A percentile compares a stretch with the other conserved stretches of the same genome.
These are phyloP conservation scores for Drosophila auraria DNA, from an alignment of 1,140 invertebrate species.

Conservation along the genomic window DNA sequence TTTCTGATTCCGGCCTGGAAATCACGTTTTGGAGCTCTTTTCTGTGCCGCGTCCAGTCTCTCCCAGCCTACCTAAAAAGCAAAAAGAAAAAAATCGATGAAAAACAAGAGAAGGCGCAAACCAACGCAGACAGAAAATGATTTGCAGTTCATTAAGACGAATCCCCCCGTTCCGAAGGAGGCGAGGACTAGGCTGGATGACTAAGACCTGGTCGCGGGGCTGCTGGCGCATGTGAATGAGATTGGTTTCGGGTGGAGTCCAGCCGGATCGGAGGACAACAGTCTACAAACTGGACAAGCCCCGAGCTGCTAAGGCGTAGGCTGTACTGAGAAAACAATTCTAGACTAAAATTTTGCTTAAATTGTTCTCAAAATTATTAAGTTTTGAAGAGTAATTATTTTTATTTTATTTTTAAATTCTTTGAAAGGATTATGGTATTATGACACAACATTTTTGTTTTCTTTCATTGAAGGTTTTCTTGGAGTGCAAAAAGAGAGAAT, in stretches of 20 bases:
- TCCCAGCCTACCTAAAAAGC: slow-evolving; percentile 26
- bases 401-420: background rate
- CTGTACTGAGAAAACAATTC: slow-evolving; percentile 3
- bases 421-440: too few relatives aligned
- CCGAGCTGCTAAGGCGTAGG: slow-evolving; percentile 17
- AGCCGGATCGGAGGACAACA: slow-evolving; percentile 17
- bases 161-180: slow-evolving; percentile 43
- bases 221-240: slow-evolving; percentile 44
- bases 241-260: slow-evolving; percentile 54
- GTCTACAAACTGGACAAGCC: slow-evolving; percentile 33
- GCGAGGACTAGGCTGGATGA: slow-evolving; percentile 58
- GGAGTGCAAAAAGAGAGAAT: too few relatives aligned
- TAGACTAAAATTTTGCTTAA: background rate
- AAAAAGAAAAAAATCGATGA: background rate
- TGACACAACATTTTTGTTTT: too few relatives aligned
- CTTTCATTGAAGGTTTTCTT: too few relatives aligned
- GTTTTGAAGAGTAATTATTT: background rate
- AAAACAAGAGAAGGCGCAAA: slow-evolving; percentile 34
- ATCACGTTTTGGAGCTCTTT: slow-evolving; percentile 48
- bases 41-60: slow-evolving; percentile 48
- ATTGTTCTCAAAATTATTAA: background rate
- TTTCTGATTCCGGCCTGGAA: slow-evolving; percentile 40
- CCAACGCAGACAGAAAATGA: slow-evolving; percentile 74
- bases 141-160: slow-evolving; percentile 78
- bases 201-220: slow-evolving; percentile 47